Evolutionary conservation across 1,140 invertebrate genomes (phyloP), one percentile per base, ranked within the genome.

Genomic region (Proctacanthus coquilletti): DNA sequence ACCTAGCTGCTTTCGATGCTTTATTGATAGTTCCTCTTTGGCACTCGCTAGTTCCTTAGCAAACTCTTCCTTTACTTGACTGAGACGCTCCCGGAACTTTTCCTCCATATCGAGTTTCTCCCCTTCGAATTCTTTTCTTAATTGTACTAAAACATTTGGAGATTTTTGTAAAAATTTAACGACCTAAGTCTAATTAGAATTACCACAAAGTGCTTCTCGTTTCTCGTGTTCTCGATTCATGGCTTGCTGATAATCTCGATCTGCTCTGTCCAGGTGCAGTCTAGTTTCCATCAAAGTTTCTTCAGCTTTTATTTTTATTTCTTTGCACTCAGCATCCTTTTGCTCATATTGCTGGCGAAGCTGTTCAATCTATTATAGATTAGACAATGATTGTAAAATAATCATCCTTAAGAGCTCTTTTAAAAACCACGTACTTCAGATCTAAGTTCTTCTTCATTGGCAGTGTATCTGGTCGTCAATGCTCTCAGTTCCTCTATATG

Each of bases 1-100:
- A 75, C 73, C 66, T 47, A 77, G 48, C 56, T 77, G 66, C 44
- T 66, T 57, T 40, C 67, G 62, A 52, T 75, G 67, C 38, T 69
- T 49, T 18, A 65, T 53, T 15, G 62, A 52, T 41, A 77, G 49
- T 45, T 70, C 66, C 48, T 77, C 72, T 10, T 50, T 60, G 29
- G 49, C 46, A 2, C 48, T 36, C 34, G 51, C 52, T 38, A 60
- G 36, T 38, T 60, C 57, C 10, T 49, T 52, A 34, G 51, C 47
- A 36, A 60, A 60, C 34, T 60, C 54, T n/a, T 60, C 53, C 38
- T 56, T 57, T 6, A 60, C 53, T 43, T 60, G 53, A 18, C 46
- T 44, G 25, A 60, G 45, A 13, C 54, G 47, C 21, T 53, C 55
- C 19, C 49, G 47, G 45, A 60, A 60, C 29, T 50, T 51, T 37